Conservation (phyloP, 2,113 vertebrate genomes). For the Leptocoma aspasia region DNA sequence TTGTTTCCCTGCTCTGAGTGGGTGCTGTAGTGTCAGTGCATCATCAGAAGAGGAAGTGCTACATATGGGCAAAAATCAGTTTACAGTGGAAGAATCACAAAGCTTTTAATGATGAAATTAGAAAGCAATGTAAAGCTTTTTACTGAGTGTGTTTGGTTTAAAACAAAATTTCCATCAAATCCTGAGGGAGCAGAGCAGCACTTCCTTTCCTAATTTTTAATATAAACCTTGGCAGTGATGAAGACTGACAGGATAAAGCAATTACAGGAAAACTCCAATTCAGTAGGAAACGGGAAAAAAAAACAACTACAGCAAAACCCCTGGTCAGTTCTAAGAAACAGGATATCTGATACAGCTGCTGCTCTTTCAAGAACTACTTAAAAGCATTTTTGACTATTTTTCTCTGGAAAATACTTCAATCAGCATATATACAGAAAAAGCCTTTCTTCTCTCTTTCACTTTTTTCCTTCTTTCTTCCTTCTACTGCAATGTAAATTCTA, state of each 20-base stretch:
- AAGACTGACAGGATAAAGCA: not conserved
- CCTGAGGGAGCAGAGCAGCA: not conserved
- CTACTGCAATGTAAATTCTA: not conserved
- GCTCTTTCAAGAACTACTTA: constrained; percentile 17
- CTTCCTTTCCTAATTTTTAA: not conserved
- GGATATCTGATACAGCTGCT: not conserved
- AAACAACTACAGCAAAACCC: not conserved
- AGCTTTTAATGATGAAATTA: not conserved
- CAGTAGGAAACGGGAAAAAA: not conserved
- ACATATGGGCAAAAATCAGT: not conserved
- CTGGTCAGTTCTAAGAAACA: not conserved
- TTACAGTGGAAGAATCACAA: not conserved
- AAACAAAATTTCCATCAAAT: not conserved
- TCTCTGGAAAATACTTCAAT: constrained; percentile 18
- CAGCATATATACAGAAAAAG: not conserved
- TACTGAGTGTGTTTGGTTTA: not conserved
- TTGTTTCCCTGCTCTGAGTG: not conserved
- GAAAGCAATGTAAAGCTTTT: not conserved
- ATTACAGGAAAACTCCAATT: not conserved
- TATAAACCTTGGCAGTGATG: not conserved
- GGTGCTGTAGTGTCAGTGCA: not conserved
- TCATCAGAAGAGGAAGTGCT: not conserved
- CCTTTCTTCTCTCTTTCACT: not conserved
- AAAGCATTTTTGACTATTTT: constrained; percentile 17
- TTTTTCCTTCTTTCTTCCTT: constrained; percentile 22